phyloP scores from a whole-genome alignment of 2,888 invertebrate genomes.

The Meliscaeva auricollis region DNA sequence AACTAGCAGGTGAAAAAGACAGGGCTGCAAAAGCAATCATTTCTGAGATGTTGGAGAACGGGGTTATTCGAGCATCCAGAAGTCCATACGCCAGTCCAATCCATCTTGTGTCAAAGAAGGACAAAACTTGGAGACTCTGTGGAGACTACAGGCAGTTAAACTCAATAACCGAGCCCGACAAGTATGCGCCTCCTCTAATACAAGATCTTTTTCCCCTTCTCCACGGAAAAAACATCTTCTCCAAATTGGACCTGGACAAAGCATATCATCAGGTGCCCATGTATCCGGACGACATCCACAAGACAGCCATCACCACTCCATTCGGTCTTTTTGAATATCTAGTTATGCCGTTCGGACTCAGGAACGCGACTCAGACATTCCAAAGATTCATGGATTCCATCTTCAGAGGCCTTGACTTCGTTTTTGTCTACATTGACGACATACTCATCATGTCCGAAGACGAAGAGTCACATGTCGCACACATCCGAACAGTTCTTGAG shows the following conservation, averaged over 20 bases:
- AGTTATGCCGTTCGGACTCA: conserved; percentile 8
- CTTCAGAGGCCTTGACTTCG: conserved; percentile 5
- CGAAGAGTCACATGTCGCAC: not conserved
- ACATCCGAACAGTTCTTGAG: not conserved
- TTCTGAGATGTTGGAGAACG: no score
- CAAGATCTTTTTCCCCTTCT: not conserved
- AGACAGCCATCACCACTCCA: conserved; percentile 11
- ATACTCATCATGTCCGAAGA: conserved; percentile 10
- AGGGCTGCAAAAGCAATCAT: no score
- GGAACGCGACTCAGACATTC: conserved; percentile 6
- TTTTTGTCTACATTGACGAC: conserved; percentile 20
- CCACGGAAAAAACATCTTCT: not conserved
- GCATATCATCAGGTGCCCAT: conserved; percentile 9
- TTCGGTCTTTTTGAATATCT: conserved; percentile 6
- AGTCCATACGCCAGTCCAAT: conserved; percentile 1
- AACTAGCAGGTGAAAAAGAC: no score
- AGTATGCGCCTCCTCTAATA: not conserved
- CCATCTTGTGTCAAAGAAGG: not conserved
- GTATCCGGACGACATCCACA: conserved; percentile 2
- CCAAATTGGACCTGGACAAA: not conserved
- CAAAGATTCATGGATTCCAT: conserved; percentile 23
- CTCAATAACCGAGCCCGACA: not conserved
- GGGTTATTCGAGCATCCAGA: not conserved
- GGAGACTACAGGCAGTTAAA: conserved; percentile 1
- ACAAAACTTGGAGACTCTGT: not conserved